These are phyloP conservation scores for Zalophus californianus DNA, from an alignment of 2,797 vertebrate species.

Conservation along the genomic window DNA sequence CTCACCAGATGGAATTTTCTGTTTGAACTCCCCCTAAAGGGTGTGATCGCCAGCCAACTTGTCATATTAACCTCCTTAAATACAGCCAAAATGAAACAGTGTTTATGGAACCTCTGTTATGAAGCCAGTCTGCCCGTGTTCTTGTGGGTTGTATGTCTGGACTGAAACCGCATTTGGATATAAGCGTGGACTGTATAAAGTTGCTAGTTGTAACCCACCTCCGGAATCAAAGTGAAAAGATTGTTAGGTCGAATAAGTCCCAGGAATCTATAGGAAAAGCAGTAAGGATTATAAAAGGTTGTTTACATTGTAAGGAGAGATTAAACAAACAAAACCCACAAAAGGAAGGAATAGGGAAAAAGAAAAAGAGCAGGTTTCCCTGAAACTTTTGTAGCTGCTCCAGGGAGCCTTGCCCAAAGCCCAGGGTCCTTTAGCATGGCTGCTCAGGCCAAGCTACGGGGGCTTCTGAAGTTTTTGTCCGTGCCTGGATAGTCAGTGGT, in stretches of 20 bases:
- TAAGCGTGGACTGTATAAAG: background rate
- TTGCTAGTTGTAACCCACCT: background rate
- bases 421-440: background rate
- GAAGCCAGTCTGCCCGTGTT: background rate
- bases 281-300: background rate
- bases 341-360: background rate
- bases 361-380: background rate
- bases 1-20: constrained; percentile 17
- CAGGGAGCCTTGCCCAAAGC: background rate
- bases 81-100: constrained; percentile 21
- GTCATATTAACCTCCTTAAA: constrained; percentile 69
- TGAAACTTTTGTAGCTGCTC: background rate
- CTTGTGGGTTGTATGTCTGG: background rate
- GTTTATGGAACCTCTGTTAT: background rate
- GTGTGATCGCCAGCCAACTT: background rate
- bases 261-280: background rate
- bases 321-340: background rate
- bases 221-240: constrained; percentile 17
- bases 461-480: background rate
- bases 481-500: background rate
- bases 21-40: constrained; percentile 33
- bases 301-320: constrained; percentile 15
- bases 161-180: background rate
- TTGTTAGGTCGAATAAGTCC: background rate
- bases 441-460: background rate